phyloP scores from a whole-genome alignment of 1,140 invertebrate species.

The Lordiphosa mommai region DNA sequence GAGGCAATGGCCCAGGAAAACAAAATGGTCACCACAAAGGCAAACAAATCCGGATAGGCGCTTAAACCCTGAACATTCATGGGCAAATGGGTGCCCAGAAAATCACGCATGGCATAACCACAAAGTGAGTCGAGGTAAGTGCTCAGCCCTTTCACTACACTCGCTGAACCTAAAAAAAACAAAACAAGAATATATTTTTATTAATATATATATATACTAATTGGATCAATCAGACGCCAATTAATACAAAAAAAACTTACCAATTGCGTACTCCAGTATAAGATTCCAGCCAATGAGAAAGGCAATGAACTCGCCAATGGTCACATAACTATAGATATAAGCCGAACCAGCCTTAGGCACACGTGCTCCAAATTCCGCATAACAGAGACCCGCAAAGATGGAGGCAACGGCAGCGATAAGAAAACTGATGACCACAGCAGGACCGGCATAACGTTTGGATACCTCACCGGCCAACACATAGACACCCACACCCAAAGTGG shows the following conservation, averaged over 20 bases:
- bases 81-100: conserved; percentile 84
- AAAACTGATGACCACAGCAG: conserved; percentile 92
- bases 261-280: conserved; percentile 93
- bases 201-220: conserved; percentile 19
- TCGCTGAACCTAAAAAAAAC: conserved; percentile 86
- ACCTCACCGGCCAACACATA: conserved; percentile 95
- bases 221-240: conserved; percentile 42
- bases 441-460: conserved; percentile 90
- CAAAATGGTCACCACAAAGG: conserved; percentile 86
- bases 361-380: conserved; percentile 92
- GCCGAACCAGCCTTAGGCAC: conserved; percentile 93
- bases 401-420: conserved; percentile 93
- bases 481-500: conserved; percentile 94
- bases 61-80: conserved; percentile 87
- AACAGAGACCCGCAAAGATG: conserved; percentile 92
- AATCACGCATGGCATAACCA: conserved; percentile 86
- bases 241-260: conserved; percentile 80
- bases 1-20: conserved; percentile 86
- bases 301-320: conserved; percentile 90
- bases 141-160: conserved; percentile 94
- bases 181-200: background rate
- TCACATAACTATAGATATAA: conserved; percentile 94
- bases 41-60: conserved; percentile 91
- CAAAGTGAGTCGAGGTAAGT: conserved; percentile 92
- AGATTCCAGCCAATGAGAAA: conserved; percentile 94